These are phyloP conservation scores for Andrena bucephala DNA, from an alignment of 2,888 invertebrate species.

Conservation along the genomic window DNA sequence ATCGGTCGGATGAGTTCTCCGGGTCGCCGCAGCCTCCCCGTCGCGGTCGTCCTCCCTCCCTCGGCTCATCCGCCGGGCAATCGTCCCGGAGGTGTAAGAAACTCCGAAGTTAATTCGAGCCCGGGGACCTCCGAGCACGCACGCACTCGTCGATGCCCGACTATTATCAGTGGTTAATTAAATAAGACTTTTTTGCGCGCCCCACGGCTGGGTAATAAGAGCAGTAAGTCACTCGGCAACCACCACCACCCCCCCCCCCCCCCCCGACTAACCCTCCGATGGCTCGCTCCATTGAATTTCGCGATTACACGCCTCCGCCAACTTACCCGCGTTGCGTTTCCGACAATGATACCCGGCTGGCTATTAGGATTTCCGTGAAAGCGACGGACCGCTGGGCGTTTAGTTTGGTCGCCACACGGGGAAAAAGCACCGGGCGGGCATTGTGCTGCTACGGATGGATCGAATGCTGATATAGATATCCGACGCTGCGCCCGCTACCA, in stretches of 20 bases:
- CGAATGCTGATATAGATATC: slow-evolving; percentile 33
- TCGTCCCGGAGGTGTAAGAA: slow-evolving; percentile 60
- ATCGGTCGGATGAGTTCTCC: slow-evolving; percentile 74
- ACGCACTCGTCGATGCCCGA: slow-evolving; percentile 44
- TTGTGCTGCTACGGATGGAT: background rate
- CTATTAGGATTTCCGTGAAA: too few relatives aligned
- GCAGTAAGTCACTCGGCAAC: slow-evolving; percentile 34
- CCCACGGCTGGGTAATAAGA: background rate
- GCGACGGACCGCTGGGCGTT: background rate
- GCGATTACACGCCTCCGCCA: background rate
- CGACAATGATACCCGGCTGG: too few relatives aligned
- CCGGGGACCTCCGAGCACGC: slow-evolving; percentile 61
- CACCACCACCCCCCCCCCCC: too few relatives aligned
- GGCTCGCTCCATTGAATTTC: background rate
- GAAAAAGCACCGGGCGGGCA: background rate
- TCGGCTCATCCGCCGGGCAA: slow-evolving; percentile 22
- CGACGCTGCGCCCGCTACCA: slow-evolving; percentile 46
- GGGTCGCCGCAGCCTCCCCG: slow-evolving; percentile 12
- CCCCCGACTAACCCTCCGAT: slow-evolving; percentile 1
- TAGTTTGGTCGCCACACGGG: background rate
- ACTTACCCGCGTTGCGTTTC: background rate
- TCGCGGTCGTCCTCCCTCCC: slow-evolving; percentile 24
- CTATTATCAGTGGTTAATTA: slow-evolving; percentile 66
- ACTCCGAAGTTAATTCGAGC: slow-evolving; percentile 63
- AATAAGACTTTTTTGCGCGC: slow-evolving; percentile 68